phyloP scores from a whole-genome alignment of 2,888 invertebrate genomes.

The Gasteruption jaculator region DNA sequence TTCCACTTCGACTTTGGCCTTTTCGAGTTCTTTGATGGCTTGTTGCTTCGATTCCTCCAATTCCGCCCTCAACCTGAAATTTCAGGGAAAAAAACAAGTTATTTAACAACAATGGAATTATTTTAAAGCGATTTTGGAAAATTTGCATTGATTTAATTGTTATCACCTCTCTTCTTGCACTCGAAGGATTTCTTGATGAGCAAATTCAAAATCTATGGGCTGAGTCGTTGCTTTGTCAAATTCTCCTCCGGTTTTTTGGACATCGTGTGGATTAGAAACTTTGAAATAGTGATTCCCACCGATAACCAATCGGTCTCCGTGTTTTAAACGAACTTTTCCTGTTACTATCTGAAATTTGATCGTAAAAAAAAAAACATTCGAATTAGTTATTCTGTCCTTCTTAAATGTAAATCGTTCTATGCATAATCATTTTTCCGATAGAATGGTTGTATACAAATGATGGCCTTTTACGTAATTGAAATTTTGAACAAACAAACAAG shows the following conservation, averaged over 20 bases:
- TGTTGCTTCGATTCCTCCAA: conserved; percentile 47
- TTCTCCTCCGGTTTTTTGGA: too few species aligned
- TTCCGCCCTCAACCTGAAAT: conserved; percentile 41
- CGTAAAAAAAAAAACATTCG: background rate
- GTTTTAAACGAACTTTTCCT: conserved; percentile 48
- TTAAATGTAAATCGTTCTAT: too few species aligned
- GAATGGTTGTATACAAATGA: too few species aligned
- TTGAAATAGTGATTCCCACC: conserved; percentile 59
- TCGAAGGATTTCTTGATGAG: conserved; percentile 55
- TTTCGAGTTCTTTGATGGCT: conserved; percentile 45
- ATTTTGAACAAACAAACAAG: too few species aligned
- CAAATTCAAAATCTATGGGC: conserved; percentile 55
- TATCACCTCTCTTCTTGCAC: conserved; percentile 54
- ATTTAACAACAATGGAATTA: background rate
- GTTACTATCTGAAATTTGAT: conserved; percentile 44
- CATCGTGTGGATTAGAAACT: conserved; percentile 53
- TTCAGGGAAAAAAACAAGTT: background rate
- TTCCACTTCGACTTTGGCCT: conserved; percentile 44
- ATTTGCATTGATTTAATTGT: background rate
- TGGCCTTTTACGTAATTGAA: too few species aligned
- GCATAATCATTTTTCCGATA: too few species aligned
- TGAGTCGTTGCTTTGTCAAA: conserved; percentile 34
- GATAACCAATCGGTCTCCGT: conserved; percentile 58
- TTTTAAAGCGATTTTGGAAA: background rate
- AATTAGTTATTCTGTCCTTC: too few species aligned